phyloP scores from a whole-genome alignment of 2,797 vertebrate genomes.

The Callimico goeldii region DNA sequence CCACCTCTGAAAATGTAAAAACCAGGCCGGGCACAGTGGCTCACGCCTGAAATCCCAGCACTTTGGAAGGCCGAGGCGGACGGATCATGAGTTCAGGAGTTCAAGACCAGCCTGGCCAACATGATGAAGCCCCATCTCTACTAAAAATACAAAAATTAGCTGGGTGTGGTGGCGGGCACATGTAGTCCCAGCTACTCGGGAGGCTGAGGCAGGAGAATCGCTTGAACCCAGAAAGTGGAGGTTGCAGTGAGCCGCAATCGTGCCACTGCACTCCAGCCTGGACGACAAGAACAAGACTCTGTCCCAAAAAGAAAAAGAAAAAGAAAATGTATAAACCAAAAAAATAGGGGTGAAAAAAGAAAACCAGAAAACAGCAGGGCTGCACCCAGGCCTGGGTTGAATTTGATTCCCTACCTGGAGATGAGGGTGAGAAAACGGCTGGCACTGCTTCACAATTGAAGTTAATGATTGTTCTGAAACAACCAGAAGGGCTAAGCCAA shows the following conservation, averaged over 20 bases:
- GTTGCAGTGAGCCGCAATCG: not conserved
- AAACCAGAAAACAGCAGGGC: not conserved
- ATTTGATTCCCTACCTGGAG: not conserved
- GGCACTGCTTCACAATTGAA: not conserved
- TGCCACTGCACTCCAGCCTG: not conserved
- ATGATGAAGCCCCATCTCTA: no score
- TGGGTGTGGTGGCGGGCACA: not conserved
- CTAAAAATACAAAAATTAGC: no score
- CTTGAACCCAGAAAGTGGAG: not conserved
- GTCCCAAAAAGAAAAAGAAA: no score
- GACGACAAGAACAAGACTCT: not conserved
- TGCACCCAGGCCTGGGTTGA: not conserved
- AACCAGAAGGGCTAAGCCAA: not conserved
- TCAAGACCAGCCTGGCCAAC: no score
- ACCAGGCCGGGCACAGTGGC: no score
- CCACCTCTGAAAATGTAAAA: no score
- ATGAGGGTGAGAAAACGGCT: not conserved
- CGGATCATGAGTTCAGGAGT: no score
- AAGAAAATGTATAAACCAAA: not conserved
- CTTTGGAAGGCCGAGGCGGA: no score
- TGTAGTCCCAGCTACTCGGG: not conserved
- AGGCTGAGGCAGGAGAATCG: not conserved
- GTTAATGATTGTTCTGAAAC: not conserved
- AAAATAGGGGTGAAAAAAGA: fast-evolving
- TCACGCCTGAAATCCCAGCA: no score